Evolutionary conservation across 2,797 vertebrate genomes (phyloP).

Genomic region (Sebastes diaconus): DNA sequence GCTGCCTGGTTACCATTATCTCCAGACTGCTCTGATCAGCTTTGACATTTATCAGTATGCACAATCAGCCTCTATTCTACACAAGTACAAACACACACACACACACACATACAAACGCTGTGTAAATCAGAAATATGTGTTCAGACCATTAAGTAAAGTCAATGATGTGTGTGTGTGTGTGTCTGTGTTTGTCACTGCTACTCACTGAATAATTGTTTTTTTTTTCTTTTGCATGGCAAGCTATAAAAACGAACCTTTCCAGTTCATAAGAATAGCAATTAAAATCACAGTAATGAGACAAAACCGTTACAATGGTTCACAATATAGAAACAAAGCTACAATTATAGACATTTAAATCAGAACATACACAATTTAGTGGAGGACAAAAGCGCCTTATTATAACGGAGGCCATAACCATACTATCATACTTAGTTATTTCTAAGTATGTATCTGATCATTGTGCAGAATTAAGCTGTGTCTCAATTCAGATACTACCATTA

Average conservation of each 20-base stretch:
- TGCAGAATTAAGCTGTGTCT: neutral
- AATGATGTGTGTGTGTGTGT: slow-evolving; percentile 37
- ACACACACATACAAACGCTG: neutral
- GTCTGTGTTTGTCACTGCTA: slow-evolving; percentile 13
- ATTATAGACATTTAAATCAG: neutral
- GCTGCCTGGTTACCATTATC: slow-evolving; percentile 84
- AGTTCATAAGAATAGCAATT: slow-evolving; percentile 85
- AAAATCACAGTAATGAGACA: slow-evolving; percentile 75
- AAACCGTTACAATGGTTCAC: neutral
- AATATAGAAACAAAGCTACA: neutral
- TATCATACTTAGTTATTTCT: neutral
- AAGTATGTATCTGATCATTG: neutral
- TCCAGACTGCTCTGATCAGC: slow-evolving; percentile 79
- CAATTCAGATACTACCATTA: too few species aligned
- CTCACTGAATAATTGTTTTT: slow-evolving; percentile 64
- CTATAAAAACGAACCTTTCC: slow-evolving; percentile 89
- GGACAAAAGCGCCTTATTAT: neutral
- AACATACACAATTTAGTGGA: neutral
- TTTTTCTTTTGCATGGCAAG: slow-evolving; percentile 86
- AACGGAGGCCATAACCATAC: neutral
- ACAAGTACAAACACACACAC: slow-evolving; percentile 38
- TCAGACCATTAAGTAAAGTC: slow-evolving; percentile 33
- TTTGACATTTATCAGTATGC: slow-evolving; percentile 89
- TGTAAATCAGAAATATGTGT: slow-evolving; percentile 39
- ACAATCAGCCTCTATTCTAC: slow-evolving; percentile 87